Evolutionary conservation across 2,113 vertebrate genomes (phyloP), one percentile per base, ranked within the genome.

Genomic region (Pteronura brasiliensis): DNA sequence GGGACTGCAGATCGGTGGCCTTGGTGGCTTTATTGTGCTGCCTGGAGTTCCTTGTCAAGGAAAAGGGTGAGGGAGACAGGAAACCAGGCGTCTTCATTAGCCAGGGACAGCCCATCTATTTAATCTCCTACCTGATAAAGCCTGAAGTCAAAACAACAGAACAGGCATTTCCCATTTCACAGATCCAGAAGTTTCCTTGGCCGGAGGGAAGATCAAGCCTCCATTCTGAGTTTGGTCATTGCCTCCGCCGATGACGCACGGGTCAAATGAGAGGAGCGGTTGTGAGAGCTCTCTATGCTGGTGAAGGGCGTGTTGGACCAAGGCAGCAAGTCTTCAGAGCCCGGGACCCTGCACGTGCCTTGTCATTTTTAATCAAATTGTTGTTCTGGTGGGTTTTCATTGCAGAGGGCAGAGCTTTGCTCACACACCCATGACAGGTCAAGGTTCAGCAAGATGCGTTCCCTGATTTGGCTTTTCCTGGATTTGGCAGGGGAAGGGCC

Each of bases 1-100:
- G 0, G 12, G 27, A 21, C 31, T 11, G 39, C 27, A 25, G 18
- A 55, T 2, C 74, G n/a, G n/a, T 8, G 6, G 39, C 14, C 44
- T 29, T 2, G 0, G 4, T 2, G 52, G 27, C 36, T 84, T 55
- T 52, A 10, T 7, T 7, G 18, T 49, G 34, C 89, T 77, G 7
- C 39, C 87, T n/a, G 59, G 59, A 85, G 72, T 59, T 96, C 92
- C 90, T 97, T 82, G 67, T 90, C 80, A 89, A 94, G 36, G 76
- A 39, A 42, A 23, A n/a, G n/a, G 34, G 8, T 39, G 11, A 76
- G 21, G 79, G 76, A 89, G 36, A 90, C 39, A 42, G 52, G 36
- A 88, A 61, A 71, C 9, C 11, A 44, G 1, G 8, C 81, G 55
- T 44, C 6, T 10, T 77, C 55, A 7, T 55, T 49, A 31, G 47